These are phyloP conservation scores for Bombus superbus DNA, from an alignment of 1,140 invertebrate genomes.

Conservation along the genomic window DNA sequence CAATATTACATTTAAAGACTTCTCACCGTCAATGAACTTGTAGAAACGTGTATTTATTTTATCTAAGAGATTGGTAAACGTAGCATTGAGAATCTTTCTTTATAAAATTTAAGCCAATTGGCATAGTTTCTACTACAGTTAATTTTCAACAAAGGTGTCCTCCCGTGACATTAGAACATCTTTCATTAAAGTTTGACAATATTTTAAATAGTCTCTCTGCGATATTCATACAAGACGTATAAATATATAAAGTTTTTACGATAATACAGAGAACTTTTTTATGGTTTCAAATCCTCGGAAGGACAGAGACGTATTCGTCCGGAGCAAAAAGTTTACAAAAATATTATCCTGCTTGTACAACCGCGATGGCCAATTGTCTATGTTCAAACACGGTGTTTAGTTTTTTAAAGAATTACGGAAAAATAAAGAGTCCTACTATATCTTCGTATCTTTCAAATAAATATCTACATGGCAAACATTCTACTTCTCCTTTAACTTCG, in stretches of 20 bases:
- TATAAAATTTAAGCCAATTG: background rate
- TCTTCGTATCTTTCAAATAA: constrained; percentile 1
- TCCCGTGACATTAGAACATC: background rate
- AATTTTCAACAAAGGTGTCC: background rate
- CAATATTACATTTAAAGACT: background rate
- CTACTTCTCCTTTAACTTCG: background rate
- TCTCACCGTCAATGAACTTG: background rate
- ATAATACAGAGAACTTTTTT: background rate
- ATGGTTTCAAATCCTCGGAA: background rate
- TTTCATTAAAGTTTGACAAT: background rate
- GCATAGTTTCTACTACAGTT: background rate
- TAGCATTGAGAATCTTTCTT: background rate
- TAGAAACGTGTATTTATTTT: constrained; percentile 1
- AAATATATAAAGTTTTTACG: constrained; percentile 15
- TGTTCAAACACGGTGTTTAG: background rate
- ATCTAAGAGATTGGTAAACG: background rate
- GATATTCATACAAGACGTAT: background rate
- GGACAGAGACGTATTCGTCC: background rate
- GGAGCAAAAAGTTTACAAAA: constrained; percentile 27
- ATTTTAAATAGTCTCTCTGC: background rate
- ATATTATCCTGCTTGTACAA: constrained; percentile 5
- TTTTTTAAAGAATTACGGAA: background rate
- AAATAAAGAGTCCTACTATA: constrained; percentile 14
- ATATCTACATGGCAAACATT: constrained; percentile 48
- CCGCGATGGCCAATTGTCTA: background rate